These are phyloP conservation scores for Proteles cristata DNA, from an alignment of 2,113 vertebrate genomes.

Conservation along the genomic window DNA sequence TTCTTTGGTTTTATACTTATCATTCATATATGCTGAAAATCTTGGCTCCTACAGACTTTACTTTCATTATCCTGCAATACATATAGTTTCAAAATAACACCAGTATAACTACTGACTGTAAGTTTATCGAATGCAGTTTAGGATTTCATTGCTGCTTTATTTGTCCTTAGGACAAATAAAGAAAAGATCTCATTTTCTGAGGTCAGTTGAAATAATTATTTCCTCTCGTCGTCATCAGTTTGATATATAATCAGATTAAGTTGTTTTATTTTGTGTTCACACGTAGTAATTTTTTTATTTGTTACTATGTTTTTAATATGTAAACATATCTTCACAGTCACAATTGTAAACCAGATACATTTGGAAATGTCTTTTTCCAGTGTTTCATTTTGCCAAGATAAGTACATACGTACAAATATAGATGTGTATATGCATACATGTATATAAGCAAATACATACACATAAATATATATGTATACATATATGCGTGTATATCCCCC, in stretches of 20 bases:
- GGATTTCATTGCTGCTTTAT: background rate
- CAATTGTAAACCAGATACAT: background rate
- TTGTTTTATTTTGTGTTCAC: background rate
- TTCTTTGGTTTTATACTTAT: constrained; percentile 12
- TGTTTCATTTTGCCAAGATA: background rate
- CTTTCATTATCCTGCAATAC: background rate
- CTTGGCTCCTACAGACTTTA: background rate
- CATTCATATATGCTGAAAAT: background rate
- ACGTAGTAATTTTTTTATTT: background rate
- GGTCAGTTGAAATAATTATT: constrained; percentile 9
- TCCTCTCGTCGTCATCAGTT: background rate
- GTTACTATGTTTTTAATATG: background rate
- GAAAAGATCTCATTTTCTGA: constrained; percentile 13
- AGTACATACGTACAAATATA: background rate
- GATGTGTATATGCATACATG: too few species aligned
- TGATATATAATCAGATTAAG: background rate
- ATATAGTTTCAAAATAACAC: background rate
- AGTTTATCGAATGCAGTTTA: background rate
- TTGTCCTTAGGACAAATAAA: constrained; percentile 5
- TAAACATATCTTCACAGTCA: constrained; percentile 26
- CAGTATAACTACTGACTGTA: background rate
- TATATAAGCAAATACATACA: background rate
- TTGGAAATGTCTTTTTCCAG: background rate
- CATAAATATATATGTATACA: background rate
- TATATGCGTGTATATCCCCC: background rate